Percentiles rank a stretch among this genome's conserved stretches.
These are phyloP conservation scores for Ibycter americanus DNA, from an alignment of 2,797 vertebrate genomes.

Conservation along the genomic window DNA sequence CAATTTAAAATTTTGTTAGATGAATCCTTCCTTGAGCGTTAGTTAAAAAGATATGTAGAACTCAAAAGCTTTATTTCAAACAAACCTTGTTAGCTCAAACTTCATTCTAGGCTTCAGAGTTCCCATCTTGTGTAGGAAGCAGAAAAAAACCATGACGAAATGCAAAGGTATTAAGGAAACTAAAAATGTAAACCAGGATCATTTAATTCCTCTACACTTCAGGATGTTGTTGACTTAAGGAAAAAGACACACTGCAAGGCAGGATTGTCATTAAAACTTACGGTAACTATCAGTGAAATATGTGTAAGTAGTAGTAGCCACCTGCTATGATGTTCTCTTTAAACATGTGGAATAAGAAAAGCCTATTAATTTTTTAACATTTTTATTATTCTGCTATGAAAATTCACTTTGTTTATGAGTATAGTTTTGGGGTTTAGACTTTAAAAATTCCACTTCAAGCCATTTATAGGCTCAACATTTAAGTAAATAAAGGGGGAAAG, in stretches of 20 bases:
- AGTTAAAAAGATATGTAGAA: constrained; percentile 33
- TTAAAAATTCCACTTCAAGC: not conserved
- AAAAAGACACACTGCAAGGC: not conserved
- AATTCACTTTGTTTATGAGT: not conserved
- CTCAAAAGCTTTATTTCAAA: constrained; percentile 52
- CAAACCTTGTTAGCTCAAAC: constrained; percentile 52
- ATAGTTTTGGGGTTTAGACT: not conserved
- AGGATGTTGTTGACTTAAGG: not conserved
- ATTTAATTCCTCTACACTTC: constrained; percentile 30
- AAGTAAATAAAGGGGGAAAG: not conserved
- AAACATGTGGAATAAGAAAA: not conserved
- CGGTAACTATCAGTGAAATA: not conserved
- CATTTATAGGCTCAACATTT: not conserved
- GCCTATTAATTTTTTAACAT: not conserved
- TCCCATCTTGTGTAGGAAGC: not conserved
- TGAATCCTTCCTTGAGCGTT: not conserved
- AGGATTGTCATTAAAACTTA: not conserved
- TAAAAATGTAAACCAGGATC: not conserved
- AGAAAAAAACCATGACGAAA: not conserved
- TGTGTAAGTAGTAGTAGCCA: rapidly evolving
- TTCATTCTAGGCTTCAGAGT: constrained; percentile 55
- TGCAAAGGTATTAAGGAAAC: constrained; percentile 1
- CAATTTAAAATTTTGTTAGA: not conserved
- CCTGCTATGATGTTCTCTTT: not conserved
- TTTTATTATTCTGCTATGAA: not conserved